Evolutionary conservation across 2,888 invertebrate genomes (phyloP), one percentile per base, ranked within the genome.

Genomic region (Ichneumoninae sp.): DNA sequence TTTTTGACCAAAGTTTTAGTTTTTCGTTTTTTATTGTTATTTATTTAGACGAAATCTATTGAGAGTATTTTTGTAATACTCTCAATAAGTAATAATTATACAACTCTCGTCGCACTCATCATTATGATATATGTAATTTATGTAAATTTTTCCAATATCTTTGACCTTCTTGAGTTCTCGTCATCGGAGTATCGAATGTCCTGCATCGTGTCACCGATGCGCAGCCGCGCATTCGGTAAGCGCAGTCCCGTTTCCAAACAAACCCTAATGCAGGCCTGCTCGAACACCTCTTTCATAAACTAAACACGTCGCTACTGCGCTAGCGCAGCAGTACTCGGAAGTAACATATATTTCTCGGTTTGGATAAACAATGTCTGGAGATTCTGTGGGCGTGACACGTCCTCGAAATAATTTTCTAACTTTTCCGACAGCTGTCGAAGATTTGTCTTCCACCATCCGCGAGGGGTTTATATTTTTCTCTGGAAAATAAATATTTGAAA

Each of bases 391-490:
- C 82, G 70, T 85, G 75, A 75, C 52, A 63, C 47, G 13, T 13
- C 22, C n/a, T 33, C 36, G 47, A 50, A 30, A 69, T 57, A 26
- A 36, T 19, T 74, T 47, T 16, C 44, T 30, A 74, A 44, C 73
- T 75, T 81, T 78, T 78, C 77, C 77, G 78, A 70, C 78, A 84
- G 78, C 78, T 84, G 81, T 69, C 74, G 84, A 81, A 81, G 66
- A 81, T 71, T 69, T 40, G 73, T 77, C 77, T 50, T 54, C 30
- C 22, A 40, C 63, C 40, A 10, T 57, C 36, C 22, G 22, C 26
- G n/a, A 33, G 4, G 33, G 52, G 54, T 78, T 57, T 81, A 74
- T 79, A 47, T 79, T 75, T 85, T 77, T 82, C 74, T 75, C 73
- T 26, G 47, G 52, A 82, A 82, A 60, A 75, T 82, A 85, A 75